phyloP scores from a whole-genome alignment of 2,888 invertebrate species.

The Thera obeliscata region DNA sequence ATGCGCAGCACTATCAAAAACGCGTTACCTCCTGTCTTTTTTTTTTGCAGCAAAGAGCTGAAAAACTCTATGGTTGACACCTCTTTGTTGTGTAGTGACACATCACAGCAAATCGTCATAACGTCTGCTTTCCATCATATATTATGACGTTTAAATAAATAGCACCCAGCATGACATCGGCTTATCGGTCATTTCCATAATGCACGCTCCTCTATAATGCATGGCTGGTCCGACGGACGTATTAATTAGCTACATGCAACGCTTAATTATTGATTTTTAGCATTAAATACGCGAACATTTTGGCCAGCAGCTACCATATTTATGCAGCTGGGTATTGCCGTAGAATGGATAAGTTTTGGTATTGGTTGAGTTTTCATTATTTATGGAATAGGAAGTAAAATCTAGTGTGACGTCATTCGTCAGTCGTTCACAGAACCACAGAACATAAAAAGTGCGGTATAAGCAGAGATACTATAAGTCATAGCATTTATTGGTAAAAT shows the following conservation, averaged over 20 bases:
- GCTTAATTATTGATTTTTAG: constrained; percentile 84
- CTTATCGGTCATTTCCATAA: constrained; percentile 72
- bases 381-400: too few relatives aligned
- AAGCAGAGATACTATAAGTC: too few relatives aligned
- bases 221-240: constrained; percentile 59
- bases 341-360: constrained; percentile 13
- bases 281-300: constrained; percentile 72
- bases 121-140: not conserved
- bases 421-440: too few relatives aligned
- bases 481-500: too few relatives aligned
- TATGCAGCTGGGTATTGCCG: constrained; percentile 25
- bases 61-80: too few relatives aligned
- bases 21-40: too few relatives aligned
- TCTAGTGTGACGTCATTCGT: too few relatives aligned
- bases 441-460: too few relatives aligned
- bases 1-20: too few relatives aligned
- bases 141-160: constrained; percentile 17
- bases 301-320: constrained; percentile 51
- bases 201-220: constrained; percentile 70
- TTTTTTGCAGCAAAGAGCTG: too few relatives aligned
- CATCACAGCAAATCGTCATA: not conserved
- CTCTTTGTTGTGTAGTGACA: not conserved
- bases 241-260: constrained; percentile 78
- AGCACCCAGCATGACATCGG: constrained; percentile 34
- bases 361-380: constrained; percentile 4